Evolutionary conservation across 2,113 vertebrate species (phyloP), one percentile per base, ranked within the genome.

Genomic region (Cyprinodon tularosa): DNA sequence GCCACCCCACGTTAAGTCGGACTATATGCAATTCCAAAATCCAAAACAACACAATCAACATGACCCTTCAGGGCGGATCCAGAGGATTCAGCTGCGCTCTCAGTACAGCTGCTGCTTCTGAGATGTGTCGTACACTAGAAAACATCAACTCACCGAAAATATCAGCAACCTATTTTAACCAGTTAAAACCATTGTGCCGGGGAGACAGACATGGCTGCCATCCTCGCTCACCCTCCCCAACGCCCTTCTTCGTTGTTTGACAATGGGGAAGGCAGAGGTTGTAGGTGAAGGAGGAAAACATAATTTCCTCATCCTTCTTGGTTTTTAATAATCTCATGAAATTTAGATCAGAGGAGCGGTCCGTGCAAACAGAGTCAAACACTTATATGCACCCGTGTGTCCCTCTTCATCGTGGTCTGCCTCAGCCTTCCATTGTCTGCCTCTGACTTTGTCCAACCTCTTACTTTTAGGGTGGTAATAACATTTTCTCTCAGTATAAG

Each of bases 311-410:
- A 77, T 80, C 66, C 74, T 66, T 84, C 71, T 82, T 72, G 13
- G 39, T 84, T 89, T 88, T 90, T 88, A 81, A 91, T 89, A 80
- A 84, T 85, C 91, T 92, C 85, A 85, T 92, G 90, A 89, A 92
- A 90, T 92, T 89, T 86, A 91, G 86, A 92, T 90, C 88, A 88
- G 88, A 85, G 81, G 77, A 82, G 89, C 83, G 77, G 84, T 1
- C 62, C 79, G 69, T 72, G 80, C 78, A 87, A 89, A 88, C 75
- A 74, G 71, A 71, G 65, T 79, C 78, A 74, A 78, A 75, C 61
- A 74, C 78, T 83, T 67, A 66, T 61, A 71, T 79, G 82, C 74
- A 83, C 84, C 81, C 88, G 83, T 74, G 77, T 74, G 71, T 77
- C 60, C 79, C 12, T 29, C 29, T 80, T 71, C 82, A 38, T 62